Percentiles rank a stretch among this genome's conserved stretches.
phyloP scores from a whole-genome alignment of 2,113 vertebrate species.

The Phyllostomus discolor region DNA sequence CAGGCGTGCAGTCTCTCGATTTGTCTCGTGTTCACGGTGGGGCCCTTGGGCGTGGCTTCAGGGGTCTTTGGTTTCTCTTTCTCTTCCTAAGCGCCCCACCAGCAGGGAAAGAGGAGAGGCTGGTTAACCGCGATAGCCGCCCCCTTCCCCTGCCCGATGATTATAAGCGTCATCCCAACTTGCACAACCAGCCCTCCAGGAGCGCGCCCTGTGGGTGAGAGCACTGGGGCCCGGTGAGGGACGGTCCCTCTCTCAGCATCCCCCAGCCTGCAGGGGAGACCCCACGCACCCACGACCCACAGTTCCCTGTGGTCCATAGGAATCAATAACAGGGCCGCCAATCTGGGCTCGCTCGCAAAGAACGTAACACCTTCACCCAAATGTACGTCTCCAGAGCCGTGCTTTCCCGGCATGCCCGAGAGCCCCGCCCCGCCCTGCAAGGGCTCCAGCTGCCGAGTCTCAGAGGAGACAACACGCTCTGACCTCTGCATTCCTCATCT shows the following conservation, averaged over 20 bases:
- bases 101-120: neutral
- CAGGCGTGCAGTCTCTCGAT: slow-evolving; percentile 20
- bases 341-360: neutral
- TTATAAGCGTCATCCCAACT: neutral
- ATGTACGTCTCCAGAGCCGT: neutral
- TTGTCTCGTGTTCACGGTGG: neutral
- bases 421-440: neutral
- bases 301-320: neutral
- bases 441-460: neutral
- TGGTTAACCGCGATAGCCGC: neutral
- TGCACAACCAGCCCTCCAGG: neutral
- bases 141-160: neutral
- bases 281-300: neutral
- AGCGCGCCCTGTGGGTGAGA: neutral
- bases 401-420: neutral
- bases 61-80: neutral
- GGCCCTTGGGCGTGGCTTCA: rapidly evolving
- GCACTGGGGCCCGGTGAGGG: neutral
- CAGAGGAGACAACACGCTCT: neutral
- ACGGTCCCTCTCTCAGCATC: neutral
- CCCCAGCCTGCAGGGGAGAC: neutral
- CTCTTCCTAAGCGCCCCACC: slow-evolving; percentile 39
- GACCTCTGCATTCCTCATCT: neutral
- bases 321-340: neutral
- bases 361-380: neutral